Percentiles rank a stretch among this genome's conserved stretches.
Conservation (phyloP, 2,888 invertebrate genomes). For the Troides helena region DNA sequence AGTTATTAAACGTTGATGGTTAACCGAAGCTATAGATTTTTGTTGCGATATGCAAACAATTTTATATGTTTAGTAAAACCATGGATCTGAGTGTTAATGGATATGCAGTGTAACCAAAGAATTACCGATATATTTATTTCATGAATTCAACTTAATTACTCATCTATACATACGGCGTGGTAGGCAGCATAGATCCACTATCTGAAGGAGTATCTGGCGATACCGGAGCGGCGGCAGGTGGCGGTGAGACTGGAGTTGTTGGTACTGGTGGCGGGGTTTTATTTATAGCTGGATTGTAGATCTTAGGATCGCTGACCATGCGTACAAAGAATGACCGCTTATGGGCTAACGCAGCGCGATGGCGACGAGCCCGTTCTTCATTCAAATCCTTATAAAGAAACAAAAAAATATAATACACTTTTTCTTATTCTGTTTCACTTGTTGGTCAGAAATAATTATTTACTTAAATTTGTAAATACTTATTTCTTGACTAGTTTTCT, state of each 20-base stretch:
- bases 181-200: constrained; percentile 46
- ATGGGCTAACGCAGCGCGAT: constrained; percentile 90
- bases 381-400: constrained; percentile 83
- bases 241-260: constrained; percentile 76
- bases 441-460: not conserved
- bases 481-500: too few species aligned
- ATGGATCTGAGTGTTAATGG: too few species aligned
- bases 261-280: constrained; percentile 84
- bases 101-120: too few species aligned
- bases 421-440: not conserved
- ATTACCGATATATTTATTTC: too few species aligned
- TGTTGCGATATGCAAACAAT: too few species aligned
- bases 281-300: constrained; percentile 95
- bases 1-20: too few species aligned
- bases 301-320: constrained; percentile 98
- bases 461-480: not conserved
- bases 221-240: constrained; percentile 59
- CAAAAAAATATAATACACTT: not conserved
- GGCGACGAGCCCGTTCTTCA: constrained; percentile 86
- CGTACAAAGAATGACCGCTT: constrained; percentile 98
- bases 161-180: constrained; percentile 57
- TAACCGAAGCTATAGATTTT: too few species aligned
- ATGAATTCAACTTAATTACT: too few species aligned
- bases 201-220: constrained; percentile 62
- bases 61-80: too few species aligned